Base-by-base conservation (phyloP, 2,113 vertebrate genomes). In the Scartelaos histophorus region DNA sequence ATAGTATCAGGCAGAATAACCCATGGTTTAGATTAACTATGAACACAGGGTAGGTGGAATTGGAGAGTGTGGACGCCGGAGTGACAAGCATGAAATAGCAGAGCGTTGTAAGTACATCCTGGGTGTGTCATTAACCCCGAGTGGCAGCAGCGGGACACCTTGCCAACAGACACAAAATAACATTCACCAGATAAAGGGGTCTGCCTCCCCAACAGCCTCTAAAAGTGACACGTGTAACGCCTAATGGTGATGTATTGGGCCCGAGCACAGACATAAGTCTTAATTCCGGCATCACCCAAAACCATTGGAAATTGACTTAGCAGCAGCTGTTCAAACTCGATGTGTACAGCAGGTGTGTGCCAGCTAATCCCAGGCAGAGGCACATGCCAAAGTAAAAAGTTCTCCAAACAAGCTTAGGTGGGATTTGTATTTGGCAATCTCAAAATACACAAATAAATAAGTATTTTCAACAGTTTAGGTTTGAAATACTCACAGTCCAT, bases 401-500 rank as follows among this genome's bases (percentile, higher is more conserved):
- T 82, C 74, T 67, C 58, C 43, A 76, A 82, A 79, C 65, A 70
- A 76, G 79, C 77, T 69, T 64, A 35, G 71, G 56, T 15, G 13
- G 68, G 15, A 58, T 80, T 73, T 74, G 51, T 46, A 78, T 67
- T 45, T 62, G 34, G 46, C 61, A 3, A 46, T 69, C 60, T 43
- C 46, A 67, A 73, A 46, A 38, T 22, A 66, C 38, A 66, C 65
- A 66, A 24, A 38, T 46, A 46, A 47, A 13, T 13, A 24, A 3
- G 38, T 16, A 24, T 66, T 66, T 22, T 47, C 22, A 66, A 38
- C 61, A n/a, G 29, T 43, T 64, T 64, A 13, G 17, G 29, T n/a
- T 43, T 64, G 34, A 43, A 35, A 19, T 83, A 88, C 95, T 96
- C 92, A 99, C 98, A 53, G 94, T 97, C 98, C 98, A 99, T 1